These are phyloP conservation scores for Bombus vancouverensis DNA, from an alignment of 1,140 invertebrate genomes.

Conservation along the genomic window DNA sequence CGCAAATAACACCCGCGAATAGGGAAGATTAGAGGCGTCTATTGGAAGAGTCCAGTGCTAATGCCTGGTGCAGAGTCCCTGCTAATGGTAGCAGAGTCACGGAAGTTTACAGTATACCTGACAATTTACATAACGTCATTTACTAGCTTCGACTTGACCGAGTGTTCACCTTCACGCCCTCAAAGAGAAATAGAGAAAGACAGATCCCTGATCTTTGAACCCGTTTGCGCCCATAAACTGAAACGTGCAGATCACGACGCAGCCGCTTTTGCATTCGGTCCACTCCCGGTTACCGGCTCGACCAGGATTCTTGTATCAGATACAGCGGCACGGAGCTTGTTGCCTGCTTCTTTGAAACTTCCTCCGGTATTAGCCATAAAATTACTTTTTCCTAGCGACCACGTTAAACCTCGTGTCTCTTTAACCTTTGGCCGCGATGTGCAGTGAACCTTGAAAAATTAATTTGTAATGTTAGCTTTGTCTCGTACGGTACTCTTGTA, in stretches of 20 bases:
- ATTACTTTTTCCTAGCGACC: background rate
- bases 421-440: background rate
- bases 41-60: background rate
- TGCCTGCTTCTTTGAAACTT: background rate
- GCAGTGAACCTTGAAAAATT: background rate
- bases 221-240: slow-evolving; percentile 49
- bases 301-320: slow-evolving; percentile 17
- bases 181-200: background rate
- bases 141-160: background rate
- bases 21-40: slow-evolving; percentile 29
- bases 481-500: background rate
- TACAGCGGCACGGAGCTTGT: slow-evolving; percentile 12
- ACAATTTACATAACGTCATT: slow-evolving; percentile 71
- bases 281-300: background rate
- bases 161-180: slow-evolving; percentile 34
- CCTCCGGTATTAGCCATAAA: background rate
- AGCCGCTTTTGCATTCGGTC: background rate
- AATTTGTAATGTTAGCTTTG: background rate
- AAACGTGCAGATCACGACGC: slow-evolving; percentile 45
- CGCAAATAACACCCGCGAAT: slow-evolving; percentile 57
- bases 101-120: slow-evolving; percentile 52
- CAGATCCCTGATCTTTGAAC: slow-evolving; percentile 51
- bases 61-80: background rate
- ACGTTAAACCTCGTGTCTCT: background rate
- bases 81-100: slow-evolving; percentile 66